Conservation (phyloP, 2,888 invertebrate species). For the Callimorpha dominula region DNA sequence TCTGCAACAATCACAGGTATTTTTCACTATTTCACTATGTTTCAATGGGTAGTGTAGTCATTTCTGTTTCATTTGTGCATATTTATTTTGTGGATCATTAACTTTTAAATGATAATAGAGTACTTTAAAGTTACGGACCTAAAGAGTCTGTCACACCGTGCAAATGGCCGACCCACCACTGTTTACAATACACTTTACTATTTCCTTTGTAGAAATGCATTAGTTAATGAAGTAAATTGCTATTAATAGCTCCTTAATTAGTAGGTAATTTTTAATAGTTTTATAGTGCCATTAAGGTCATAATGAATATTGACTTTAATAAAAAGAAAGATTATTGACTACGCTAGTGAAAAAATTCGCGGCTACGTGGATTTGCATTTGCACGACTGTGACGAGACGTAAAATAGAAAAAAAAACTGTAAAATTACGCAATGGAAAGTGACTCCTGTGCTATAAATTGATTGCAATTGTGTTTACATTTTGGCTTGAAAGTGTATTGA, state of each 20-base stretch:
- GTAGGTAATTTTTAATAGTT: slow-evolving; percentile 62
- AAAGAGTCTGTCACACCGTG: slow-evolving; percentile 89
- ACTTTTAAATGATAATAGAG: slow-evolving; percentile 78
- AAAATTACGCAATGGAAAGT: slow-evolving; percentile 38
- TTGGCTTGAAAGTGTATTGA: slow-evolving; percentile 1
- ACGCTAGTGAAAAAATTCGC: slow-evolving; percentile 55
- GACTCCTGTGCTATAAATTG: slow-evolving; percentile 26
- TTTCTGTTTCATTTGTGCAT: slow-evolving; percentile 74
- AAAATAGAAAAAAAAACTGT: slow-evolving; percentile 27
- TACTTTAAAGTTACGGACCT: slow-evolving; percentile 85
- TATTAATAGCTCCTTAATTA: slow-evolving; percentile 61
- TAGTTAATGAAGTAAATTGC: slow-evolving; percentile 57
- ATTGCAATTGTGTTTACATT: slow-evolving; percentile 4
- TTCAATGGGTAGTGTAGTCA: slow-evolving; percentile 61
- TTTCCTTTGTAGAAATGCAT: slow-evolving; percentile 59
- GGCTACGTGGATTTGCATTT: slow-evolving; percentile 65
- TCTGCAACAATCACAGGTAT: slow-evolving; percentile 85
- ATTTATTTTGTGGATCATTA: slow-evolving; percentile 77
- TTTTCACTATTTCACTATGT: slow-evolving; percentile 78
- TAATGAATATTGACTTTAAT: slow-evolving; percentile 28
- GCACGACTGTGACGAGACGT: slow-evolving; percentile 37
- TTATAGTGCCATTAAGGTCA: slow-evolving; percentile 31
- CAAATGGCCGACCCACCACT: slow-evolving; percentile 92
- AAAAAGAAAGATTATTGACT: slow-evolving; percentile 68
- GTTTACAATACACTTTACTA: slow-evolving; percentile 83